Evolutionary conservation across 1,140 invertebrate species (phyloP).

Genomic region (Drosophila watanabei): DNA sequence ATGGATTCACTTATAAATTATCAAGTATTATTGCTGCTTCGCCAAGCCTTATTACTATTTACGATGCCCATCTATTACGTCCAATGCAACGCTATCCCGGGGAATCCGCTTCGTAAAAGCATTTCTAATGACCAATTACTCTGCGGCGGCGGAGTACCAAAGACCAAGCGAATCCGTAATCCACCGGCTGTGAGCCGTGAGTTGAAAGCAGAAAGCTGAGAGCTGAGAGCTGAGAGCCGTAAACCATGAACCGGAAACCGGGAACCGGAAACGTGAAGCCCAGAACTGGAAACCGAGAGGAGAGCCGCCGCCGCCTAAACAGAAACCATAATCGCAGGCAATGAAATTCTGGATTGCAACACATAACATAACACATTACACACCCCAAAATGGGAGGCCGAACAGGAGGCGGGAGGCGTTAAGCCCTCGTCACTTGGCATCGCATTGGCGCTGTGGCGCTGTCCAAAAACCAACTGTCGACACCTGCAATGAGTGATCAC

Average conservation of each 20-base stretch:
- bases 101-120: slow-evolving; percentile 7
- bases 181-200: neutral
- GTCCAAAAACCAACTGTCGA: slow-evolving; percentile 46
- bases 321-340: slow-evolving; percentile 41
- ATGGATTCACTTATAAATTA: neutral
- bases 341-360: slow-evolving; percentile 51
- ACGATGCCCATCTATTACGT: slow-evolving; percentile 9
- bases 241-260: neutral
- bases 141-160: slow-evolving; percentile 9
- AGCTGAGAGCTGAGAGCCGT: neutral
- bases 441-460: slow-evolving; percentile 9
- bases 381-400: neutral
- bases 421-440: slow-evolving; percentile 26
- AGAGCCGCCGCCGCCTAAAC: neutral
- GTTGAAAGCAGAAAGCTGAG: neutral
- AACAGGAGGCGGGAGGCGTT: slow-evolving; percentile 12
- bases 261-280: neutral
- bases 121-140: slow-evolving; percentile 37
- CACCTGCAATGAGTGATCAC: slow-evolving; percentile 57
- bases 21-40: neutral
- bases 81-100: neutral
- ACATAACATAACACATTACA: slow-evolving; percentile 39
- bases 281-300: too few species aligned
- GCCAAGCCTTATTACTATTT: slow-evolving; percentile 5
- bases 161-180: slow-evolving; percentile 14